Evolutionary conservation across 2,888 invertebrate genomes (phyloP), one percentile per base, ranked within the genome.

Genomic region (Timandra comae): DNA sequence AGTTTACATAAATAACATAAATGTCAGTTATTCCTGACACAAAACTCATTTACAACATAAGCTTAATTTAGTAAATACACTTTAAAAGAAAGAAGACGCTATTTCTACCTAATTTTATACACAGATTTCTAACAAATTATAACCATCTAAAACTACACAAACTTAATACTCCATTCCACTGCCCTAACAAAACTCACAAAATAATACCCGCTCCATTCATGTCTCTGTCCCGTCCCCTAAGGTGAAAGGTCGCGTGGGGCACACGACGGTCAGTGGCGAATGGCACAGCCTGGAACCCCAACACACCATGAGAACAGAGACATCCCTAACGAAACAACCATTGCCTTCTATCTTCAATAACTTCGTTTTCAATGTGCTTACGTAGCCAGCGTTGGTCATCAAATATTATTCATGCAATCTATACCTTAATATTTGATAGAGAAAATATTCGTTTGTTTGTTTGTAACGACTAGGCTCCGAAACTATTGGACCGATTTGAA

Each of bases 171-270:
- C n/a, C n/a, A n/a, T n/a, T n/a, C n/a, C n/a, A n/a, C n/a, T n/a
- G n/a, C n/a, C n/a, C n/a, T n/a, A n/a, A n/a, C n/a, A n/a, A n/a
- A n/a, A n/a, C n/a, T n/a, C n/a, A n/a, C n/a, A n/a, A n/a, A n/a
- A n/a, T n/a, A n/a, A n/a, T n/a, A n/a, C n/a, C 56, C 22, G 52
- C 67, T 79, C 74, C 10, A 69, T 32, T 1, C 6, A 8, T 40
- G 37, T 37, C 39, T 7, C 30, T 63, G 57, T 69, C 46, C 55
- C 33, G 51, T 67, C 71, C 78, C 80, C 77, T 72, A 66, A 77
- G 79, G 77, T 81, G 74, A 81, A 81, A 84, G 79, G 79, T 80
- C 75, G 70, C 63, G 54, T 62, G 67, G 76, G 76, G 79, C 73
- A 72, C 69, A 69, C 71, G 74, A 63, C 79, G 81, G 82, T 80